These are phyloP conservation scores for Drosophila sulfurigaster DNA, from an alignment of 1,140 invertebrate genomes.

Conservation along the genomic window DNA sequence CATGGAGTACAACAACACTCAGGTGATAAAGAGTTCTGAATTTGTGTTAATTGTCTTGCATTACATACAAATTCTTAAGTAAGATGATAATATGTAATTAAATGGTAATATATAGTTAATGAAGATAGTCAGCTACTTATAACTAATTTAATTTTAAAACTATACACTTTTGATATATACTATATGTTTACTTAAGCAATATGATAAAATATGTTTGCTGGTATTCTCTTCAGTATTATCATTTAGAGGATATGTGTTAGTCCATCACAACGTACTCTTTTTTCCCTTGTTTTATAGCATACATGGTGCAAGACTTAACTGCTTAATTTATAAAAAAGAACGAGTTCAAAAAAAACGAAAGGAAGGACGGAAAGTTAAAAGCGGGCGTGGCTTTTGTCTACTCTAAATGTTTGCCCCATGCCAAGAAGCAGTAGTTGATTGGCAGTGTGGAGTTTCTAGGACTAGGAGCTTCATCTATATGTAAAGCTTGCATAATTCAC, in stretches of 20 bases:
- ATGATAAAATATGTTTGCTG: neutral
- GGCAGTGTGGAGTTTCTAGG: conserved; percentile 1
- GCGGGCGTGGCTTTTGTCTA: conserved; percentile 43
- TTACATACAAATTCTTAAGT: too few species aligned
- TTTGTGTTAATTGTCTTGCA: too few species aligned
- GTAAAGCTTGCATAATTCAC: conserved; percentile 57
- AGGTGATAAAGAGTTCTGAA: too few species aligned
- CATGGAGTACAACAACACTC: neutral
- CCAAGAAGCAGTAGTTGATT: conserved; percentile 13
- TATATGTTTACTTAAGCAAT: too few species aligned
- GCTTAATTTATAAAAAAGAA: conserved; percentile 71
- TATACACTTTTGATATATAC: too few species aligned
- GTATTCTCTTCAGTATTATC: neutral
- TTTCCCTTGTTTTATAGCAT: conserved; percentile 24
- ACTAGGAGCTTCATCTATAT: conserved; percentile 25
- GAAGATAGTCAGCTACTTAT: too few species aligned
- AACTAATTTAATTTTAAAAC: too few species aligned
- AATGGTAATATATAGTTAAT: too few species aligned
- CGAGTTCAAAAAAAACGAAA: conserved; percentile 14
- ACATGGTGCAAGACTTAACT: conserved; percentile 52
- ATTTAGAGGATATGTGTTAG: conserved; percentile 5
- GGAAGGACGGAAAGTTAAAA: conserved; percentile 14
- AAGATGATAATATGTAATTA: too few species aligned
- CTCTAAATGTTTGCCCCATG: conserved; percentile 35
- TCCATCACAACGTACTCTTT: neutral